A percentile compares a stretch with the other conserved stretches of the same genome.
phyloP scores from a whole-genome alignment of 64 coral and sea anemone species.

The Montipora foliosa region DNA sequence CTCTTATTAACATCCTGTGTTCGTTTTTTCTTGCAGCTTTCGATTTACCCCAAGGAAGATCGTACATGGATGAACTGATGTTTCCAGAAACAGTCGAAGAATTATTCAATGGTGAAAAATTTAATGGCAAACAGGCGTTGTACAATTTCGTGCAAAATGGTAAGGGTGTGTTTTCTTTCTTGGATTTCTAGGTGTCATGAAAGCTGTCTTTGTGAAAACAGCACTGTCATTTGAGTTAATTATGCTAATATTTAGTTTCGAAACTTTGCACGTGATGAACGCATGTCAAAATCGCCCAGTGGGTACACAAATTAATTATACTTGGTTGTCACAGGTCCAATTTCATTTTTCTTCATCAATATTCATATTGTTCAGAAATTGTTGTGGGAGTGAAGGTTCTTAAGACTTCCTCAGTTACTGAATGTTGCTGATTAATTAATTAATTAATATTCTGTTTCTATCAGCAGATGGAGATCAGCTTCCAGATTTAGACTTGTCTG shows the following conservation, averaged over 20 bases:
- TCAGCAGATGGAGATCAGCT: constrained; percentile 30
- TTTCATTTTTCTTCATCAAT: too few relatives aligned
- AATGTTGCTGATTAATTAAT: not conserved
- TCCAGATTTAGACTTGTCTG: constrained; percentile 36
- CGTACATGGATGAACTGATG: not conserved
- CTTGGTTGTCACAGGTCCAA: too few relatives aligned
- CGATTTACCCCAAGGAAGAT: not conserved
- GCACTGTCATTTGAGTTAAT: not conserved
- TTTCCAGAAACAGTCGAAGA: constrained; percentile 2
- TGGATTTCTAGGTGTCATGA: not conserved
- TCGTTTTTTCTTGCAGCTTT: not conserved
- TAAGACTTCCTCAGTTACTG: not conserved
- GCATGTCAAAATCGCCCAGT: not conserved
- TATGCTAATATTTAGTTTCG: constrained; percentile 19
- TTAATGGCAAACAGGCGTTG: not conserved
- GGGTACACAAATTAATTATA: too few relatives aligned
- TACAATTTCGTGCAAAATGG: not conserved
- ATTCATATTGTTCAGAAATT: not conserved
- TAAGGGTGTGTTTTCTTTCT: not conserved
- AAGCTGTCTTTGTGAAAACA: not conserved
- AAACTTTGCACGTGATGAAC: not conserved
- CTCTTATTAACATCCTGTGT: not conserved
- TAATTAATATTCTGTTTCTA: not conserved
- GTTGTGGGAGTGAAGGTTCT: too few relatives aligned
- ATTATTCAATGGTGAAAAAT: constrained; percentile 10